Conservation (phyloP, 1,140 invertebrate species). For the Trinorchestia longiramus region DNA sequence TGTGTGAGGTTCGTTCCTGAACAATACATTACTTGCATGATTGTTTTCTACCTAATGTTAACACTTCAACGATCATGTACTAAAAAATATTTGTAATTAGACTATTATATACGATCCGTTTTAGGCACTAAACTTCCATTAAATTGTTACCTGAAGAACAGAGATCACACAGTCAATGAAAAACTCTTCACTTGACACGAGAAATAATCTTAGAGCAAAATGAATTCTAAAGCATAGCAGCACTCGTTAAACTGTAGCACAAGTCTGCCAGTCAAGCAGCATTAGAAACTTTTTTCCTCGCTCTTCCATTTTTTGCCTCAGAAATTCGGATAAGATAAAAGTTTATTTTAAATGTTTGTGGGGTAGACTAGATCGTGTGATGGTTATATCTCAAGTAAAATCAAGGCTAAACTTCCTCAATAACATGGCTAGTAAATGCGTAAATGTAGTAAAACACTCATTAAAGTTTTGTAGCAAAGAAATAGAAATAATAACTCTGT, state of each 20-base stretch:
- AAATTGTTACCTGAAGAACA: neutral
- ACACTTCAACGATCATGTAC: neutral
- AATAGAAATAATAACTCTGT: neutral
- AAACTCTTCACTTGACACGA: neutral
- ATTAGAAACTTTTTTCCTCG: neutral
- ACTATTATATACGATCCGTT: neutral
- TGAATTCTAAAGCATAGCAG: no score
- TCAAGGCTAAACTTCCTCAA: neutral
- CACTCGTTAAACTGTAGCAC: neutral
- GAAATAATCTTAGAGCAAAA: neutral
- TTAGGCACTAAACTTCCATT: neutral
- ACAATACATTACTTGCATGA: neutral
- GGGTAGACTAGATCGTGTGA: neutral
- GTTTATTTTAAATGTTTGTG: neutral
- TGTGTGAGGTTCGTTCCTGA: neutral
- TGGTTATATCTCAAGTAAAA: neutral
- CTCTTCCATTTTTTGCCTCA: neutral
- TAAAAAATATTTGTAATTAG: neutral
- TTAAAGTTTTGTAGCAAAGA: neutral
- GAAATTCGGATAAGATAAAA: neutral
- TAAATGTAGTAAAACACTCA: no score
- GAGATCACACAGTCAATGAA: neutral
- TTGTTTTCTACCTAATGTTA: neutral
- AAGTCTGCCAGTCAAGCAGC: neutral
- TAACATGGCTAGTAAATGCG: neutral